Evolutionary conservation across 2,113 vertebrate genomes (phyloP).

Genomic region (Zosterops japonicus): DNA sequence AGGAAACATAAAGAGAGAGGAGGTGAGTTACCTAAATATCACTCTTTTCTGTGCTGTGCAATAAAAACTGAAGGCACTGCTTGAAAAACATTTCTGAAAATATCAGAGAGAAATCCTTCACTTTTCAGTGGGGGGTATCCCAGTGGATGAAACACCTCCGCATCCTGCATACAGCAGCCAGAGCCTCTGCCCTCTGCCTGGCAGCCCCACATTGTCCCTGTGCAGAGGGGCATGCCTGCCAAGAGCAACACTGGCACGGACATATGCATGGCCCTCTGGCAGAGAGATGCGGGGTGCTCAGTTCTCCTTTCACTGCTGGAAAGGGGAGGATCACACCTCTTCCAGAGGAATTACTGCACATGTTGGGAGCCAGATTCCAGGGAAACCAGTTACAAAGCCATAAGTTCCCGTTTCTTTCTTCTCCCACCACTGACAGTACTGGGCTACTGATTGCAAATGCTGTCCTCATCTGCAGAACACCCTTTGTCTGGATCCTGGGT

Average conservation of each 20-base stretch:
- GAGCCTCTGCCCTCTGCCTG: background rate
- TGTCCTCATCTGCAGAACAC: accelerated
- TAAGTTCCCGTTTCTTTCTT: background rate
- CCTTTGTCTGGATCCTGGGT: background rate
- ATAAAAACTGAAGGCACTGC: background rate
- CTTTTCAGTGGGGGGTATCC: background rate
- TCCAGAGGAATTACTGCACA: background rate
- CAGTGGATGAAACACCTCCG: background rate
- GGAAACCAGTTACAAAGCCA: background rate
- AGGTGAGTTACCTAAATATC: background rate
- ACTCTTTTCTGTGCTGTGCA: background rate
- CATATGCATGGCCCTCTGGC: accelerated
- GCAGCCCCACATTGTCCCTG: background rate
- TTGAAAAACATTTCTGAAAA: background rate
- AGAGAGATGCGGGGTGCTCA: accelerated
- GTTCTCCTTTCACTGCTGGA: background rate
- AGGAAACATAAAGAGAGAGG: background rate
- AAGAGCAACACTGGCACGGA: accelerated
- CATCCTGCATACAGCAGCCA: background rate
- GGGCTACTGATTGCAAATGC: background rate
- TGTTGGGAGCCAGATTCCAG: background rate
- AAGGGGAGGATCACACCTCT: background rate
- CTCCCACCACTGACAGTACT: background rate
- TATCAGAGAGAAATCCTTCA: background rate
- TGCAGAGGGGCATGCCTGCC: background rate